Conservation (phyloP, 1,140 invertebrate genomes). For the Ectropis grisescens region DNA sequence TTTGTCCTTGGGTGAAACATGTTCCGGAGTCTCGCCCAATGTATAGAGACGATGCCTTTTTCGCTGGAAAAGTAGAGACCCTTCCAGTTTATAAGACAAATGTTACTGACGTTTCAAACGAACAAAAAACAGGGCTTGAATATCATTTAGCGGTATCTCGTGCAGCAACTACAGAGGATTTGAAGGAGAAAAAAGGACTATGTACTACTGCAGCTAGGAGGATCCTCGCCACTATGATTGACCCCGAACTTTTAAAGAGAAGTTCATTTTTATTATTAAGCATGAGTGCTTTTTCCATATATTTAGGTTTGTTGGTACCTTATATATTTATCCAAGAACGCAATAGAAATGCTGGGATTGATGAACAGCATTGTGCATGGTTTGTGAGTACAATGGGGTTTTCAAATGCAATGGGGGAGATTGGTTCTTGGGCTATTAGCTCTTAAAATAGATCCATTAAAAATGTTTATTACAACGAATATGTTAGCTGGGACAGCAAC, state of each 20-base stretch:
- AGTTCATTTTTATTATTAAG: slow-evolving; percentile 39
- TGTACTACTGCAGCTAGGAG: slow-evolving; percentile 50
- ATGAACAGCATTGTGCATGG: slow-evolving; percentile 25
- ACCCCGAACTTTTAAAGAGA: slow-evolving; percentile 41
- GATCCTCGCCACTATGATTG: slow-evolving; percentile 59
- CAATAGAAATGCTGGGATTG: slow-evolving; percentile 30
- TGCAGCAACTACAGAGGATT: slow-evolving; percentile 43
- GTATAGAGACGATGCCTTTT: slow-evolving; percentile 90
- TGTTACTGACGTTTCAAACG: slow-evolving; percentile 24
- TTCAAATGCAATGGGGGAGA: slow-evolving; percentile 40
- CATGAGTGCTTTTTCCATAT: slow-evolving; percentile 37
- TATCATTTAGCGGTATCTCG: slow-evolving; percentile 56
- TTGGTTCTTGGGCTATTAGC: slow-evolving; percentile 38
- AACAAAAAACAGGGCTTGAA: slow-evolving; percentile 47
- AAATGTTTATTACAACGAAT: slow-evolving; percentile 24
- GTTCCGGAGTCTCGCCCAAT: slow-evolving; percentile 74
- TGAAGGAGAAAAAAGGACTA: slow-evolving; percentile 42
- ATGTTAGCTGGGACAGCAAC: slow-evolving; percentile 31
- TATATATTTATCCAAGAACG: slow-evolving; percentile 43
- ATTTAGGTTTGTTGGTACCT: slow-evolving; percentile 47
- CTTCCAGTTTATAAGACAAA: slow-evolving; percentile 82
- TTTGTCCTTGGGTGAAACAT: slow-evolving; percentile 47
- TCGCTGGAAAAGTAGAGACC: slow-evolving; percentile 80
- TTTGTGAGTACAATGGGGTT: slow-evolving; percentile 49
- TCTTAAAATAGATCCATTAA: slow-evolving; percentile 34